Evolutionary conservation across 2,113 vertebrate genomes (phyloP).

Genomic region (Phaethon lepturus): DNA sequence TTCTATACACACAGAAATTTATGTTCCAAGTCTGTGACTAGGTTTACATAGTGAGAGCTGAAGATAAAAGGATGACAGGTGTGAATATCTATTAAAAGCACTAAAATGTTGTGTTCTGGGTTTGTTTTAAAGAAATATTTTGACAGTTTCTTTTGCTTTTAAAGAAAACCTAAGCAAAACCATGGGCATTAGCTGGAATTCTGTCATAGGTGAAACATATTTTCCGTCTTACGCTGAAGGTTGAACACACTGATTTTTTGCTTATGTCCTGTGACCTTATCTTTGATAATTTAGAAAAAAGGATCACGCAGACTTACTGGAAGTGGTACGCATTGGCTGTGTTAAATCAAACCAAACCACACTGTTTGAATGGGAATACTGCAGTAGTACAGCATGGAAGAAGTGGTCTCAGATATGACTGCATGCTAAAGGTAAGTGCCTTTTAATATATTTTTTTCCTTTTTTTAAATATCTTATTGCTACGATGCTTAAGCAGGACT

Average conservation of each 20-base stretch:
- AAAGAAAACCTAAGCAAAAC: background rate
- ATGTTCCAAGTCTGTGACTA: background rate
- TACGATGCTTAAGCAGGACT: background rate
- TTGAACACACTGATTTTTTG: background rate
- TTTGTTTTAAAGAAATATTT: background rate
- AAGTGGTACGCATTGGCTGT: accelerated
- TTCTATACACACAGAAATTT: background rate
- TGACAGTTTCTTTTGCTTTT: background rate
- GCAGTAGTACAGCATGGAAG: background rate
- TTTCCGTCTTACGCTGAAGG: background rate
- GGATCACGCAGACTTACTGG: background rate
- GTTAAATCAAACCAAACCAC: background rate
- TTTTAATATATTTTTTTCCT: background rate
- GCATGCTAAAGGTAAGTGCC: background rate
- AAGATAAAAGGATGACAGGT: background rate
- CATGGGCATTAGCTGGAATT: background rate
- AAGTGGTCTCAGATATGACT: background rate
- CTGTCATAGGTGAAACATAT: background rate
- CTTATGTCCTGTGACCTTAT: background rate
- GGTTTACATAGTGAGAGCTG: background rate
- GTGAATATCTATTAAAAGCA: background rate
- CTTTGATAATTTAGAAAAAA: background rate
- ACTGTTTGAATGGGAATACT: background rate
- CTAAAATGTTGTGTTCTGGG: background rate
- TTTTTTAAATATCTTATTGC: background rate